Conservation (phyloP, 2,797 vertebrate species). For the Lates japonicus region DNA sequence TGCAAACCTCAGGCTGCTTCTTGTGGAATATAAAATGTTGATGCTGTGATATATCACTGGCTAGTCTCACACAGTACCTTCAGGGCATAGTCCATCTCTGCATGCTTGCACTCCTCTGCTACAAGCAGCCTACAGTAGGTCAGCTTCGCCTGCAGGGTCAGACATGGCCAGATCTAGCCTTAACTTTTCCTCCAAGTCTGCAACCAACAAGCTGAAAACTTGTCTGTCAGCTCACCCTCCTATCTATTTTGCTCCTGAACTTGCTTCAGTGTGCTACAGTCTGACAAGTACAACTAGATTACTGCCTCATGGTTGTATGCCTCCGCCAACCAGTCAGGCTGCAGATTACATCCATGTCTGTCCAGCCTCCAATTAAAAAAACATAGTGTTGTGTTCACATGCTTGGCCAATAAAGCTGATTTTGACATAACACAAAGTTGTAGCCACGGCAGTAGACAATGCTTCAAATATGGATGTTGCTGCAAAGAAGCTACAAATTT, state of each 20-base stretch:
- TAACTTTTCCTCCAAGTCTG: background rate
- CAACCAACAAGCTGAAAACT: slow-evolving; percentile 20
- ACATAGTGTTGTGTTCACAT: no score
- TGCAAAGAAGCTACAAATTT: no score
- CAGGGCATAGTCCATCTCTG: slow-evolving; percentile 9
- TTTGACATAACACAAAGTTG: no score
- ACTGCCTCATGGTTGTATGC: no score
- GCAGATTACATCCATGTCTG: no score
- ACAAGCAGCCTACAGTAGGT: slow-evolving; percentile 4
- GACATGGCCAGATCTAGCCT: background rate
- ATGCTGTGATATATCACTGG: slow-evolving; percentile 12
- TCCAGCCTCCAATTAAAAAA: no score
- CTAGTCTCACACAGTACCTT: slow-evolving; percentile 5
- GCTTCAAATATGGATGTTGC: no score
- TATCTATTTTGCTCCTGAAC: background rate
- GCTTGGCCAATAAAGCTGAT: no score
- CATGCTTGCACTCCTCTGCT: slow-evolving; percentile 12
- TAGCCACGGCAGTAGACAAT: no score
- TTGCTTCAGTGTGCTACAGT: background rate
- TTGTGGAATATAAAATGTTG: slow-evolving; percentile 12
- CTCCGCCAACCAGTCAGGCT: no score
- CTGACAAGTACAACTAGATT: slow-evolving; percentile 15
- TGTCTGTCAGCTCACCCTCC: background rate
- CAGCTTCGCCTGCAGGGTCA: slow-evolving; percentile 17
- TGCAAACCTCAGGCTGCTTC: slow-evolving; percentile 23